Base-by-base conservation (phyloP, 2,113 vertebrate genomes). In the Syngnathus floridae region DNA sequence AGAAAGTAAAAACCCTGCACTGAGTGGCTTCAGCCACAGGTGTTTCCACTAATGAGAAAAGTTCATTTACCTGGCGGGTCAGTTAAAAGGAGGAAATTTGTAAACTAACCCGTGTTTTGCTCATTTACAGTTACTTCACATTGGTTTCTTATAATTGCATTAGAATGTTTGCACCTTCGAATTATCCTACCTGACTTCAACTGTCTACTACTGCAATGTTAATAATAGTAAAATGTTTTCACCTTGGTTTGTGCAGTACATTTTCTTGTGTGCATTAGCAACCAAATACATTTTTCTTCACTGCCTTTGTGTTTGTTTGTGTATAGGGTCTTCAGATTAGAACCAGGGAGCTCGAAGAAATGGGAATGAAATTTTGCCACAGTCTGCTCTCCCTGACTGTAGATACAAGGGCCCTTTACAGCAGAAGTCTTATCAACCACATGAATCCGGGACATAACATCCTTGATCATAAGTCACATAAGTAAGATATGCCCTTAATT, bases 321-420 rank as follows among this genome's bases (percentile, higher is more conserved):
- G 62, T 40, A n/a, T 84, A 98, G 95, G 96, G 93, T 12, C 74
- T 95, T 52, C 95, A 98, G 81, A 86, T 88, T 17, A 93, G 95
- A 62, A 95, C 93, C 0, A 71, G 79, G 36, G 93, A 96, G 72
- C 80, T 97, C 70, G 92, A 98, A 73, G 96, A 98, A 77, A 95
- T 94, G 93, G 95, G 96, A 16, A 75, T 88, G 78, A 94, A 95
- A 75, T 97, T 97, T 81, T 95, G 95, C 84, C 87, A 93, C 67
- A 93, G 93, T 62, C 89, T 98, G 43, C 88, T 98, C 41, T 82
- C 93, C 43, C 73, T 98, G 66, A 90, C 90, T 41, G 92, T 89
- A 57, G 93, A 92, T 72, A 87, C 89, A 2, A 67, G 84, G 60
- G 74, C 73, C 16, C 62, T 79, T 57, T 93, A 91, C 72, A 91